These are phyloP conservation scores for Ylistrum balloti DNA, from an alignment of 1,140 invertebrate genomes.

Conservation along the genomic window DNA sequence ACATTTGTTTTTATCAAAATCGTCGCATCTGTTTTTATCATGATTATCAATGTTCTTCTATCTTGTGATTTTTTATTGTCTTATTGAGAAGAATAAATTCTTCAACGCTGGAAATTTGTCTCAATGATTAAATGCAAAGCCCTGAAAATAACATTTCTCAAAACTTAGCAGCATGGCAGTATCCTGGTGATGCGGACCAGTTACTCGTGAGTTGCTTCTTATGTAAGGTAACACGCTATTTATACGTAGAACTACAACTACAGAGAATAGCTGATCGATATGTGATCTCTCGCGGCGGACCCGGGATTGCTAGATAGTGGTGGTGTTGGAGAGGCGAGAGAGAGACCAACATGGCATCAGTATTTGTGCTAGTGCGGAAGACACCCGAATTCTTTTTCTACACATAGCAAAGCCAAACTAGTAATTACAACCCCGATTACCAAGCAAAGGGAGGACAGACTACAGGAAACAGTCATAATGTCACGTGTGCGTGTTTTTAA, in stretches of 20 bases:
- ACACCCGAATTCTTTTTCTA: background rate
- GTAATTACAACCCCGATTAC: background rate
- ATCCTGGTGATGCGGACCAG: background rate
- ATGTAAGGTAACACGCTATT: background rate
- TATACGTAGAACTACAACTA: background rate
- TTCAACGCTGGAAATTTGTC: too few species aligned
- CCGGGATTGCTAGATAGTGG: background rate
- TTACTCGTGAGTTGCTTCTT: background rate
- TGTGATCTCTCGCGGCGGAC: background rate
- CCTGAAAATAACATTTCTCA: too few species aligned
- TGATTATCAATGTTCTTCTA: too few species aligned
- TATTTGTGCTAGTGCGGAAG: background rate
- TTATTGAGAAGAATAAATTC: too few species aligned
- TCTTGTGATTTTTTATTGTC: too few species aligned
- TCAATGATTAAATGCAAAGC: too few species aligned
- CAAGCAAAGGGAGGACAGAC: background rate
- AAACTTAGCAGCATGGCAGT: background rate
- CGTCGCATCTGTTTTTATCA: too few species aligned
- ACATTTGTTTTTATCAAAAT: too few species aligned
- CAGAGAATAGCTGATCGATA: background rate
- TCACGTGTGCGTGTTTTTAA: conserved; percentile 8
- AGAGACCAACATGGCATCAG: background rate
- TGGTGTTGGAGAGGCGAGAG: conserved; percentile 6
- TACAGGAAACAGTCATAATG: background rate
- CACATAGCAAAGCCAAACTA: background rate